Conservation (phyloP, 2,113 vertebrate genomes). For the Jaculus jaculus region DNA sequence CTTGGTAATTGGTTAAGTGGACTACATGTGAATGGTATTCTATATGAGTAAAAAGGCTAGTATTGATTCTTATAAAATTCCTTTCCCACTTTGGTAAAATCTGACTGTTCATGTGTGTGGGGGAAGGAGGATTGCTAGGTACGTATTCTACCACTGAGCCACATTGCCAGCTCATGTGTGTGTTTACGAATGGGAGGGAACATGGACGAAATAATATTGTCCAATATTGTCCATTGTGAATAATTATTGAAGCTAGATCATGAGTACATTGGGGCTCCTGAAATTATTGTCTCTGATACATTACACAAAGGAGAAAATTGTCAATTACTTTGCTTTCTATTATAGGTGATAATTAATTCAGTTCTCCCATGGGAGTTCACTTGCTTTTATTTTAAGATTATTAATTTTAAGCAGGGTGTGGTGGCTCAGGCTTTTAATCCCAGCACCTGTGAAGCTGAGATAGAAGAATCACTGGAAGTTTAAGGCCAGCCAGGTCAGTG, state of each 20-base stretch:
- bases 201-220: background rate
- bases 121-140: background rate
- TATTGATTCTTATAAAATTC: constrained; percentile 41
- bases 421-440: too few relatives aligned
- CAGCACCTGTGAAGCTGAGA: too few relatives aligned
- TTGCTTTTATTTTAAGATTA: constrained; percentile 40
- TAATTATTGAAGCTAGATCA: background rate
- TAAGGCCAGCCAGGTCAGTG: too few relatives aligned
- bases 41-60: background rate
- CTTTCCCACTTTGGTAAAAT: constrained; percentile 12
- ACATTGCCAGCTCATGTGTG: background rate
- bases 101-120: background rate
- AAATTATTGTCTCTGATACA: background rate
- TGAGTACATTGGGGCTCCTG: background rate
- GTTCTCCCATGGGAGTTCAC: background rate
- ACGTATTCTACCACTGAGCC: background rate
- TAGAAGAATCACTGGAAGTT: too few relatives aligned
- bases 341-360: constrained; percentile 29
- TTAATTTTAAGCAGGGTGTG: background rate
- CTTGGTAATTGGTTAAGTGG: constrained; percentile 1
- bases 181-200: background rate
- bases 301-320: constrained; percentile 10
- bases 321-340: constrained; percentile 18
- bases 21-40: constrained; percentile 11
- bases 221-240: background rate